Conservation (phyloP, 2,797 vertebrate genomes). For the Danio kyathit region DNA sequence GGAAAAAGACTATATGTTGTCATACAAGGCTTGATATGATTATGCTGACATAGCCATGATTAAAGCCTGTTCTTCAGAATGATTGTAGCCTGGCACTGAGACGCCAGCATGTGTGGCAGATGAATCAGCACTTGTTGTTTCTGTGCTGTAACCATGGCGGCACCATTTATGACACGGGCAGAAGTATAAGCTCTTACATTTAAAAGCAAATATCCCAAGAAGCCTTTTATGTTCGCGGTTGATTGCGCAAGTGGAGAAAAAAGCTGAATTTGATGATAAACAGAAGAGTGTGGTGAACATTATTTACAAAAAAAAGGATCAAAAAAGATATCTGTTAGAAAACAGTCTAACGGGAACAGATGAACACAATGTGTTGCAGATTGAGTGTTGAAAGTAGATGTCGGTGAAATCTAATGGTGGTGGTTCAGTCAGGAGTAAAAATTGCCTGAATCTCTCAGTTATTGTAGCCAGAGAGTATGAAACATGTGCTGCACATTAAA, state of each 20-base stretch:
- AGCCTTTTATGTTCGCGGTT: slow-evolving; percentile 11
- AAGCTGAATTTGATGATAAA: slow-evolving; percentile 6
- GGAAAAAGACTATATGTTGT: slow-evolving; percentile 7
- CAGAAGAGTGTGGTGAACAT: not conserved
- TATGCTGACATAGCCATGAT: slow-evolving; percentile 29
- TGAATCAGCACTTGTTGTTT: slow-evolving; percentile 37
- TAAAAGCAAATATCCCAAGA: slow-evolving; percentile 24
- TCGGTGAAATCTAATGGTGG: not conserved
- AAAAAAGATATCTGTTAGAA: not conserved
- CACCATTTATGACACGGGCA: slow-evolving; percentile 42
- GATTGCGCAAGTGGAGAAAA: not conserved
- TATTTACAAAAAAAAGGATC: not conserved
- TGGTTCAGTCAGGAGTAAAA: not conserved
- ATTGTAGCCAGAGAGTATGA: too few relatives aligned
- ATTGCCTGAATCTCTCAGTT: too few relatives aligned
- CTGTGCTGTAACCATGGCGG: slow-evolving; percentile 29
- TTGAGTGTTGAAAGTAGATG: slow-evolving; percentile 15
- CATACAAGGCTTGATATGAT: not conserved
- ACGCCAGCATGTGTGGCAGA: slow-evolving; percentile 22
- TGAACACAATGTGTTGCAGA: slow-evolving; percentile 10
- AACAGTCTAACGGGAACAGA: not conserved
- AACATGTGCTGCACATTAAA: too few relatives aligned
- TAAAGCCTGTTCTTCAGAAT: slow-evolving; percentile 2
- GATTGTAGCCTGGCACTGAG: not conserved
- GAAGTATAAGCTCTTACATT: not conserved